Base-by-base conservation (phyloP, 2,113 vertebrate genomes). In the Mormoops blainvillei region DNA sequence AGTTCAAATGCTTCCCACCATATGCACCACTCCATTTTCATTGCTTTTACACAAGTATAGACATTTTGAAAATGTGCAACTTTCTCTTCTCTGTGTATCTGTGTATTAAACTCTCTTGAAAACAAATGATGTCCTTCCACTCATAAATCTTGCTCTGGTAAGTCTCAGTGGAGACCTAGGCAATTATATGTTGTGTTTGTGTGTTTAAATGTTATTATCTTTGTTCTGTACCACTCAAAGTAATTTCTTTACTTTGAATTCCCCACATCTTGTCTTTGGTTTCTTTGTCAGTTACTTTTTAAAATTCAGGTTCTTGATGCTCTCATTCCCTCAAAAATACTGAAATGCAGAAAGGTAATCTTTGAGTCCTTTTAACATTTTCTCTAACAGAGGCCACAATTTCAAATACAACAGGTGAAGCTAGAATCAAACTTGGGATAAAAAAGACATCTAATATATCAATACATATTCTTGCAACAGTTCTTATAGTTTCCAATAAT, bases 161-260 rank as follows among this genome's bases (percentile, higher is more conserved):
- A 54, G 24, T 91, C 48, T 87, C 78, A 74, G 50, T 2, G 91
- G 89, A 87, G 19, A 43, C 31, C 63, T 86, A 77, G 68, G 38
- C 52, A 78, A 78, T 94, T 85, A 45, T 76, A 82, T 82, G 56
- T 70, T 71, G 36, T 56, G 8, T 74, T n/a, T 50, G 10, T 38
- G 16, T 90, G 61, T 92, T 90, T 94, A 81, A 93, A 74, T 87
- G 96, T 50, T 20, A 71, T 95, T 84, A 77, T 95, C 81, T 76
- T 91, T 86, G 56, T 74, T 96, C 38, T 71, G 58, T 81, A 84
- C 71, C 45, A 90, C n/a, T n/a, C 54, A 76, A 68, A 77, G 50
- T 36, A 28, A 90, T 85, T 80, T 94, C 56, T 84, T 91, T 65
- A 85, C 48, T 77, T 95, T 85, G 31, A 96, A 94, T 94, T 71